Conservation (phyloP, 2,888 invertebrate species). For the Drosophila fungiperda region DNA sequence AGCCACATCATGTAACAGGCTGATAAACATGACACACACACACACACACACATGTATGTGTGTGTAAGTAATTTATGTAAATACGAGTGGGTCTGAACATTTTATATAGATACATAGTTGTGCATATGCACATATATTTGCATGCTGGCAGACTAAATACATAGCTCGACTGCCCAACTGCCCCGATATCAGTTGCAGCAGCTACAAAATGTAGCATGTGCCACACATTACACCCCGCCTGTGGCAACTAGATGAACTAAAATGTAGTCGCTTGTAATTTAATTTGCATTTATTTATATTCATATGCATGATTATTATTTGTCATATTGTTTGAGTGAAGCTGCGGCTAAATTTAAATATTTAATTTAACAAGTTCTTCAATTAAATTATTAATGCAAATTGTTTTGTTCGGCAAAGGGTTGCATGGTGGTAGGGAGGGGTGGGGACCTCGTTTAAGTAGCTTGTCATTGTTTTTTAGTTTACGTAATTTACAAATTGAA, state of each 20-base stretch:
- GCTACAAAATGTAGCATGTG: constrained; percentile 34
- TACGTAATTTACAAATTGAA: constrained; percentile 10
- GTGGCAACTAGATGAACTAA: constrained; percentile 8
- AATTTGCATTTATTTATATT: constrained; percentile 70
- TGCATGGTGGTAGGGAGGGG: background rate
- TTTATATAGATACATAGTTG: background rate
- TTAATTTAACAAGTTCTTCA: constrained; percentile 76
- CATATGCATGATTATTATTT: constrained; percentile 54
- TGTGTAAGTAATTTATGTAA: constrained; percentile 26
- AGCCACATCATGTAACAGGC: constrained; percentile 25
- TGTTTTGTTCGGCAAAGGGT: constrained; percentile 19
- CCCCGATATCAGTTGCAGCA: constrained; percentile 55
- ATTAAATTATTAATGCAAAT: constrained; percentile 75
- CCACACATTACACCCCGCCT: background rate
- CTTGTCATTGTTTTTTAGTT: constrained; percentile 9
- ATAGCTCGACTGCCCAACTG: constrained; percentile 15
- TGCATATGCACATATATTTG: background rate
- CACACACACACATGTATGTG: background rate
- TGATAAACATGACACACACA: constrained; percentile 31
- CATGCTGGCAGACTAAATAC: background rate
- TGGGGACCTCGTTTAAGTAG: background rate
- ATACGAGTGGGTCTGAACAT: constrained; percentile 20
- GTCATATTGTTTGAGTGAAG: constrained; percentile 58
- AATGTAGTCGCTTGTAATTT: constrained; percentile 48
- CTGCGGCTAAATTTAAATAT: constrained; percentile 66